Conservation (phyloP, 2,888 invertebrate genomes). For the Gymnoscelis rufifasciata region DNA sequence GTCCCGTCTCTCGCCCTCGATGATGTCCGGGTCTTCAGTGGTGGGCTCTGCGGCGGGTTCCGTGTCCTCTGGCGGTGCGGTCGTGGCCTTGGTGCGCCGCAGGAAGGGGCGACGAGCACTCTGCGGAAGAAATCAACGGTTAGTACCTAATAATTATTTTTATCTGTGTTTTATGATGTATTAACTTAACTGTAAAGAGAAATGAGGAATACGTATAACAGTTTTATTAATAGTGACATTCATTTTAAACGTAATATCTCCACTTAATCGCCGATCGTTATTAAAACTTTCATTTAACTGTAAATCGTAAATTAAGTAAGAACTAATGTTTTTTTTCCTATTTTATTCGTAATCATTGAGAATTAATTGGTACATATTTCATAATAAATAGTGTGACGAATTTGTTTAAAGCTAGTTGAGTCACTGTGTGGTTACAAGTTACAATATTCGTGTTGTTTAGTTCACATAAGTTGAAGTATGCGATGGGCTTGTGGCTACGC, state of each 20-base stretch:
- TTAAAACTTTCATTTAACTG: too few species aligned
- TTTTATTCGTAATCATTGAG: too few species aligned
- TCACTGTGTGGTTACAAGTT: too few species aligned
- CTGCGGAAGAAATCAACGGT: constrained; percentile 45
- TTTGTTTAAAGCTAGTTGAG: too few species aligned
- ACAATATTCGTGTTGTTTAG: too few species aligned
- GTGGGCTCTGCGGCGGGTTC: constrained; percentile 35
- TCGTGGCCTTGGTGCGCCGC: constrained; percentile 56
- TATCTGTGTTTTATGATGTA: constrained; percentile 5
- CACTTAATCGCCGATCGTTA: too few species aligned
- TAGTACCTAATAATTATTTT: constrained; percentile 15
- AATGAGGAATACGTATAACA: constrained; percentile 7
- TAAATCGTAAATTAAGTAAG: too few species aligned
- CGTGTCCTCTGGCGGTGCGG: constrained; percentile 53
- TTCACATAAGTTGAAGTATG: too few species aligned
- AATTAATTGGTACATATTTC: too few species aligned
- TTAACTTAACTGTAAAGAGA: background rate
- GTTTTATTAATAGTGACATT: constrained; percentile 10
- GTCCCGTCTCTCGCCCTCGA: constrained; percentile 30
- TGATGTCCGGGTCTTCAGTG: constrained; percentile 27
- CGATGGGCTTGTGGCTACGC: constrained; percentile 5
- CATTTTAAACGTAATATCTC: too few species aligned
- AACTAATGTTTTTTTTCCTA: too few species aligned
- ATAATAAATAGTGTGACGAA: too few species aligned
- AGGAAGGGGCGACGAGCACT: constrained; percentile 56